Conservation (phyloP, 2,888 invertebrate species). For the Polyommatus icarus region DNA sequence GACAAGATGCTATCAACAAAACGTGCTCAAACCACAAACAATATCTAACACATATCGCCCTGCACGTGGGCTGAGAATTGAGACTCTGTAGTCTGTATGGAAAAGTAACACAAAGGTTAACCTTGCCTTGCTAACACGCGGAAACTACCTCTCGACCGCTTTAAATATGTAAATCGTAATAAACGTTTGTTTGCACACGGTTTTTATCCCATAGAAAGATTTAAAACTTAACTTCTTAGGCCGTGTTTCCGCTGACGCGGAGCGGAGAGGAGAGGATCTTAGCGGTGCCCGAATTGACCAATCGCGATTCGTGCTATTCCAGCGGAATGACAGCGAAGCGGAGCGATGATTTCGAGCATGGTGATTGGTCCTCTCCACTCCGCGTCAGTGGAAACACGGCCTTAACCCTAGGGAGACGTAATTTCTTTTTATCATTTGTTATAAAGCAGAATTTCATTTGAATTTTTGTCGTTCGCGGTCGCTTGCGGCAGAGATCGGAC, state of each 20-base stretch:
- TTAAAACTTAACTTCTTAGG: too few relatives aligned
- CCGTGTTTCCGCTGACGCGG: too few relatives aligned
- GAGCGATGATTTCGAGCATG: too few relatives aligned
- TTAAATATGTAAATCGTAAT: constrained; percentile 22
- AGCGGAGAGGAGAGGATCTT: too few relatives aligned
- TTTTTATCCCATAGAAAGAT: background rate
- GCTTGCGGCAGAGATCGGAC: background rate
- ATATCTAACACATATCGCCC: background rate
- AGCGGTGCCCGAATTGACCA: too few relatives aligned
- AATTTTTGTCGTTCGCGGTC: too few relatives aligned
- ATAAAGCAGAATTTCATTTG: background rate
- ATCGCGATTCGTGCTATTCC: too few relatives aligned
- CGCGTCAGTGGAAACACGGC: too few relatives aligned
- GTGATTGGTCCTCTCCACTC: too few relatives aligned
- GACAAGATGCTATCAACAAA: background rate
- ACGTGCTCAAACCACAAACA: constrained; percentile 3
- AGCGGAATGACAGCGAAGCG: too few relatives aligned
- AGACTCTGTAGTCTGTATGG: background rate
- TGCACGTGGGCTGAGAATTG: background rate
- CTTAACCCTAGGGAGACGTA: too few relatives aligned
- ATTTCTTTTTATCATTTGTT: too few relatives aligned
- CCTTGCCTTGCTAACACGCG: constrained; percentile 27
- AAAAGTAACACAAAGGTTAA: constrained; percentile 25
- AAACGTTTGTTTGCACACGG: background rate
- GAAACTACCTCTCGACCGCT: background rate